Base-by-base conservation (phyloP, 1,140 invertebrate species). In the Triops cancriformis region DNA sequence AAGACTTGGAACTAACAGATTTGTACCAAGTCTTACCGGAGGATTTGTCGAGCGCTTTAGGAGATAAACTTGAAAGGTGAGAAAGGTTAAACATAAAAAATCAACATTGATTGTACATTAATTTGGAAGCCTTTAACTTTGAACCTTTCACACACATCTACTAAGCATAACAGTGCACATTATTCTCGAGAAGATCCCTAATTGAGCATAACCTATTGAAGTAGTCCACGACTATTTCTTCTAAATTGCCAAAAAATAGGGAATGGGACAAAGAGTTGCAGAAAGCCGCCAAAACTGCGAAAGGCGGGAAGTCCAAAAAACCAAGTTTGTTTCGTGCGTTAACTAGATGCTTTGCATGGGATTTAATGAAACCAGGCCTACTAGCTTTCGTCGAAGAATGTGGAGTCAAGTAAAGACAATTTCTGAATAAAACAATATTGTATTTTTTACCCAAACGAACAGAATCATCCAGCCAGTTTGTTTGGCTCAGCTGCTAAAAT, bases 381-480 rank as follows among this genome's bases (percentile, higher is more conserved):
- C 79, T 85, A 43, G 82, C 83, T 0, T 83, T 85, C 73, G 72
- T 83, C 31, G 85, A 86, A 82, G 85, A 82, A 78, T 81, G 81
- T 76, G 41, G 79, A 14, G 5, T 76, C 12, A 45, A 45, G 74
- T 76, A 76, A 31, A 0, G 7, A 9, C n/a, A 31, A 14, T 74
- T 74, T n/a, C n/a, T n/a, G n/a, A n/a, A n/a, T n/a, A n/a, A n/a
- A n/a, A n/a, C n/a, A n/a, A n/a, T n/a, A n/a, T n/a, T n/a, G n/a
- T n/a, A n/a, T n/a, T 26, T 77, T 45, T n/a, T 7, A 10, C 23
- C 72, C 26, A 18, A 31, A 6, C 2, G 84, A 85, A 72, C 83
- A 94, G 92, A 83, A 87, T 93, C 80, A 87, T 86, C 72, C 90
- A 92, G 81, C 92, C 92, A 11, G 83, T 93, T 78, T 89, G 90